Conservation (phyloP, 2,888 invertebrate species). For the Penaeus monodon region DNA sequence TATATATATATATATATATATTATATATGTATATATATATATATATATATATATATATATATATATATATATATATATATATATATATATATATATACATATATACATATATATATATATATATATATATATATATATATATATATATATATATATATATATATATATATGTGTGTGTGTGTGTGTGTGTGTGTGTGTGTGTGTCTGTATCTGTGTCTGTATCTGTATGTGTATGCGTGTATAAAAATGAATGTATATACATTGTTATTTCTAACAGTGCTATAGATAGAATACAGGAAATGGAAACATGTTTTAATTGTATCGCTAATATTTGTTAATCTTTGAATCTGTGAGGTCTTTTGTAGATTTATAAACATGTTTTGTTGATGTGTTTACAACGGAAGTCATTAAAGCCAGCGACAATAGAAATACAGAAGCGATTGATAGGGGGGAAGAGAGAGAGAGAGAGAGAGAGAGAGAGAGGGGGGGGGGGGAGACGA, state of each 20-base stretch:
- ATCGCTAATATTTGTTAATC: not conserved
- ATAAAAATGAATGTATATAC: not conserved
- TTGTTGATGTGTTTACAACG: not conserved
- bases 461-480: too few species aligned
- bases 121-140: constrained; percentile 18
- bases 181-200: too few species aligned
- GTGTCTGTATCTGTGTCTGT: not conserved
- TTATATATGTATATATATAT: not conserved
- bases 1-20: constrained; percentile 16
- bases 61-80: constrained; percentile 12
- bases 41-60: constrained; percentile 25
- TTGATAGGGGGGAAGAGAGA: too few species aligned
- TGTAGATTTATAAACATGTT: not conserved
- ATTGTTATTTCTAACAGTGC: not conserved
- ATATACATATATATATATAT: constrained; percentile 1
- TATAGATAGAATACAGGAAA: too few species aligned
- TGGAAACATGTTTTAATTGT: too few species aligned
- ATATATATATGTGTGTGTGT: too few species aligned
- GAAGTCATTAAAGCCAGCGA: too few species aligned
- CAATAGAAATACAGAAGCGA: too few species aligned
- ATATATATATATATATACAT: too few species aligned
- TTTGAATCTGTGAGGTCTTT: not conserved
- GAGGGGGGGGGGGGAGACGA: too few species aligned
- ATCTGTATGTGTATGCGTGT: not conserved
- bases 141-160: not conserved